Base-by-base conservation (phyloP, 2,113 vertebrate genomes). In the Pterocles orientalis region DNA sequence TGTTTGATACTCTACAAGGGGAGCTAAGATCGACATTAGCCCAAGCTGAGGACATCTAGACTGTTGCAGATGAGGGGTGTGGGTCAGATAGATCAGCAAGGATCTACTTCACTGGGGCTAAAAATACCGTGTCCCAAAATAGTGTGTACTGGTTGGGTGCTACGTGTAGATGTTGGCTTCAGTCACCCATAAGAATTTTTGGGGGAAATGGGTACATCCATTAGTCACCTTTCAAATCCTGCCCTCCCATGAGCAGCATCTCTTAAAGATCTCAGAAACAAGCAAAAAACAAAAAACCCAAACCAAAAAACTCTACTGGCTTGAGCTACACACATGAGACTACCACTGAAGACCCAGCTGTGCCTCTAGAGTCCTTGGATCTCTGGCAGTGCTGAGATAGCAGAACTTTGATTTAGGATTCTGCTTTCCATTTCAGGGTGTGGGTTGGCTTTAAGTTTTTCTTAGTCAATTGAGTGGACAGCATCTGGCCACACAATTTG, bases 401-500 rank as follows among this genome's bases (percentile, higher is more conserved):
- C 23, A 21, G 43, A 62, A 25, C 6, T 20, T 25, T 26, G 18
- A 64, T 72, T 36, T 60, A 61, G 66, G 10, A 18, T 18, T 85
- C 24, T 90, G 17, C 69, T 66, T 88, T 71, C 29, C 0, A 0
- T 2, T 88, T 82, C 76, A 26, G 23, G 3, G 0, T 41, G 14
- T 53, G 26, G 10, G 12, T 62, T 61, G 10, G 16, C 7, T 29
- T 33, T 0, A 2, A 84, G 8, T 41, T 92, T 94, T 73, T 60
- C 23, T 34, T 34, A 19, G 41, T 51, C 16, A 45, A 3, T 54
- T 36, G 15, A 69, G 61, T 25, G 24, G 47, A 41, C 39, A 48
- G 15, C 3, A 1, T 88, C 10, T 64, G 29, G 19, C 33, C 9
- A 18, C 0, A 0, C n/a, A 64, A 2, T 50, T 85, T 79, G 16